These are phyloP conservation scores for Palythoa caribaeorum DNA, from an alignment of 92 coral and sea anemone species.

Conservation along the genomic window DNA sequence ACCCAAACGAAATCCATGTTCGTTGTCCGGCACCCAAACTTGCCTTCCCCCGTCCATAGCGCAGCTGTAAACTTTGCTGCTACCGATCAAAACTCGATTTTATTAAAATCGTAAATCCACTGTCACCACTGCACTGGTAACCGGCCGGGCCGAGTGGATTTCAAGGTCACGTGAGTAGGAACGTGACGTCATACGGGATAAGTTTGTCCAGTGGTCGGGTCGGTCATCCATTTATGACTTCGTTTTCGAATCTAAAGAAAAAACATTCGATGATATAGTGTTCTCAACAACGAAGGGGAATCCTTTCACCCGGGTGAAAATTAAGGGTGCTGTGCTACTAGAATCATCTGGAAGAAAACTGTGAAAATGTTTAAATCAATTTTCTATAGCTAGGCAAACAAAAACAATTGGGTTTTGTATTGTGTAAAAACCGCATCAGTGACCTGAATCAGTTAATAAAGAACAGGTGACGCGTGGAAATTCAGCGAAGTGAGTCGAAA, in stretches of 20 bases:
- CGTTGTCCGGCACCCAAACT: constrained; percentile 97
- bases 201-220: background rate
- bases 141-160: constrained; percentile 19
- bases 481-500: background rate
- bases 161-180: constrained; percentile 38
- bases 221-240: background rate
- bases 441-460: background rate
- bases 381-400: background rate
- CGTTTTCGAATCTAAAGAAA: background rate
- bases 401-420: background rate
- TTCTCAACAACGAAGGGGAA: too few relatives aligned
- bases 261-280: background rate
- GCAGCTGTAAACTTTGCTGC: background rate
- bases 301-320: background rate
- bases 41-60: constrained; percentile 83
- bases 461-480: background rate
- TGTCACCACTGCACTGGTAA: constrained; percentile 10
- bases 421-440: constrained; percentile 7
- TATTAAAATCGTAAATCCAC: constrained; percentile 4
- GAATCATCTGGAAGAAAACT: background rate
- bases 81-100: background rate
- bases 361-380: background rate
- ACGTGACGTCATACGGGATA: constrained; percentile 35
- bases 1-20: constrained; percentile 95
- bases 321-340: background rate